Conservation (phyloP, 2,888 invertebrate genomes). For the Lydus trimaculatus region DNA sequence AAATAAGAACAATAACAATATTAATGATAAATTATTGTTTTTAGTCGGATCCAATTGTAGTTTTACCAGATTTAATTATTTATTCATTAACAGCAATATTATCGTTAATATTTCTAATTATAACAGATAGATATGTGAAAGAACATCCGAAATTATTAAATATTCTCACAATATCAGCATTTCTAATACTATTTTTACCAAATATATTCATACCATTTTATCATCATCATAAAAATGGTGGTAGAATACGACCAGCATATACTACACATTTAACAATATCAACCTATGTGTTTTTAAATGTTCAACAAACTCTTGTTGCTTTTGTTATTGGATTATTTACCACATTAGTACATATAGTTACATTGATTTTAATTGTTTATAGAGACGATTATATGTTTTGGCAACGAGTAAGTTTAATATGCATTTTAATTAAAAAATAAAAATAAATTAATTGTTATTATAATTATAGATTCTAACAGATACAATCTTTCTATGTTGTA, state of each 20-base stretch:
- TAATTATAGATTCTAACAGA: constrained; percentile 71
- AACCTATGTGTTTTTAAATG: constrained; percentile 84
- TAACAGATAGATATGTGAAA: constrained; percentile 57
- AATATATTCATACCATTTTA: constrained; percentile 74
- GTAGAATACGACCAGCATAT: constrained; percentile 71
- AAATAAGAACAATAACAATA: neutral
- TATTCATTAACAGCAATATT: constrained; percentile 60
- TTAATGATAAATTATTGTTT: constrained; percentile 3
- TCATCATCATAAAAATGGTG: constrained; percentile 59
- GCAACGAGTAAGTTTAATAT: constrained; percentile 56
- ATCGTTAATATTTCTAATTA: constrained; percentile 60
- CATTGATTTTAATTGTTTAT: constrained; percentile 67
- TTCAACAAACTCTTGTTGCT: constrained; percentile 76
- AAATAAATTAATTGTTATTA: neutral
- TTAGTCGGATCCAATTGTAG: constrained; percentile 17
- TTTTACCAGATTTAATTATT: constrained; percentile 60
- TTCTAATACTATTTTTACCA: constrained; percentile 60
- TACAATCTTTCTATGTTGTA: constrained; percentile 73
- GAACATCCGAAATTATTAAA: constrained; percentile 33
- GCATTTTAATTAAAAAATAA: neutral
- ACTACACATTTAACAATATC: constrained; percentile 77
- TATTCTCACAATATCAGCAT: constrained; percentile 57
- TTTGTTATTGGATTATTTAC: constrained; percentile 74
- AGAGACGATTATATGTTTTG: constrained; percentile 47
- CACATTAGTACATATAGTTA: constrained; percentile 70